Percentiles rank a stretch among this genome's conserved stretches.
Conservation (phyloP, 1,140 invertebrate genomes). For the Temnothorax curvispinosus region DNA sequence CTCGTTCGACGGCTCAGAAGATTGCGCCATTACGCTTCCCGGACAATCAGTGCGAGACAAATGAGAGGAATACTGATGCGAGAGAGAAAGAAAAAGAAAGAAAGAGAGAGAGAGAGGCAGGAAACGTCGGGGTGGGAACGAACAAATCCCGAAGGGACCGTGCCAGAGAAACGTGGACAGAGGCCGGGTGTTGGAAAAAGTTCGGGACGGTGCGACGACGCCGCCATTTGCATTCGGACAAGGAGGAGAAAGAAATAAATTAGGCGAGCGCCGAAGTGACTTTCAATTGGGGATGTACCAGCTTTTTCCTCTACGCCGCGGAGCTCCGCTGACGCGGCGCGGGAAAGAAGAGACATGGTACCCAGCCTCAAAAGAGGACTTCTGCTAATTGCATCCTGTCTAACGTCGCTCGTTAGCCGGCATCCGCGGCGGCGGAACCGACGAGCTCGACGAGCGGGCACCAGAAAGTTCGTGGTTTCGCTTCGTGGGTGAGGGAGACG, state of each 20-base stretch:
- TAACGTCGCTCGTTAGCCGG: conserved; percentile 74
- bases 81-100: not conserved
- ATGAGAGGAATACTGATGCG: conserved; percentile 79
- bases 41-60: conserved; percentile 79
- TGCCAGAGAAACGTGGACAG: not conserved
- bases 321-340: conserved; percentile 20
- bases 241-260: conserved; percentile 72
- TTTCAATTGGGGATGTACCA: conserved; percentile 74
- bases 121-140: not conserved
- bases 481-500: conserved; percentile 36
- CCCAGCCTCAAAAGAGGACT: conserved; percentile 69
- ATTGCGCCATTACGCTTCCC: conserved; percentile 78
- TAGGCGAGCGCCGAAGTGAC: conserved; percentile 72
- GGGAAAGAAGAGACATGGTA: conserved; percentile 69
- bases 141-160: conserved; percentile 57
- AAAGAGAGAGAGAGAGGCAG: conserved; percentile 16
- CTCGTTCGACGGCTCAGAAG: conserved; percentile 66
- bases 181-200: conserved; percentile 36
- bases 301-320: conserved; percentile 59
- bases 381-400: conserved; percentile 78
- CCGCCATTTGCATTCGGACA: conserved; percentile 72
- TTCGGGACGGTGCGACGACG: conserved; percentile 40
- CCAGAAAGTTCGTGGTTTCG: conserved; percentile 66
- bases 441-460: conserved; percentile 8
- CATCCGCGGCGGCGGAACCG: conserved; percentile 48